A percentile compares a stretch with the other conserved stretches of the same genome.
Conservation (phyloP, 2,113 vertebrate genomes). For the Gallinago media region DNA sequence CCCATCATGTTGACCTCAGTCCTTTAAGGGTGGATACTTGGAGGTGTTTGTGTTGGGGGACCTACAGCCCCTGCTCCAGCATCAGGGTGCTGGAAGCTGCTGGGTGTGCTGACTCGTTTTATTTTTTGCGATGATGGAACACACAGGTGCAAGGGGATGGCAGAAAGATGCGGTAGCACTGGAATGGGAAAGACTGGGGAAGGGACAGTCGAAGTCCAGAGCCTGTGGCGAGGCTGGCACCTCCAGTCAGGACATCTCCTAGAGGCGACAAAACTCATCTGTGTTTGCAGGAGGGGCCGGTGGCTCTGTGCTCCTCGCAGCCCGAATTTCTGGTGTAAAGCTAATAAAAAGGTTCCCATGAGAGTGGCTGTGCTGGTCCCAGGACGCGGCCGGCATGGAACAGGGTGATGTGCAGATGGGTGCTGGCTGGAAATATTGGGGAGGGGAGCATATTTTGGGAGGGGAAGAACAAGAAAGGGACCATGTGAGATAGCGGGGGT, state of each 20-base stretch:
- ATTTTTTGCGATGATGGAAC: background rate
- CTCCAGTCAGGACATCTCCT: too few relatives aligned
- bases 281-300: rapidly evolving
- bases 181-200: background rate
- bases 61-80: background rate
- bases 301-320: background rate
- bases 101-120: background rate
- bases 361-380: background rate
- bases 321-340: rapidly evolving
- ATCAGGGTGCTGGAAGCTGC: background rate
- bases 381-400: background rate
- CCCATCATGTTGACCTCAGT: rapidly evolving
- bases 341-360: rapidly evolving
- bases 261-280: rapidly evolving
- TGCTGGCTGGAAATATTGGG: background rate
- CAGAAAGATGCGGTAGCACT: rapidly evolving
- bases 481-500: rapidly evolving
- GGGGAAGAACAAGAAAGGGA: background rate
- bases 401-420: rapidly evolving
- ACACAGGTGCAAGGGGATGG: background rate
- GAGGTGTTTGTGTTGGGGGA: background rate
- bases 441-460: background rate
- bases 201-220: rapidly evolving
- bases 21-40: background rate
- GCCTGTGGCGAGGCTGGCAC: background rate